Base-by-base conservation (phyloP, 2,888 invertebrate species). In the Lasioglossum figueresi region DNA sequence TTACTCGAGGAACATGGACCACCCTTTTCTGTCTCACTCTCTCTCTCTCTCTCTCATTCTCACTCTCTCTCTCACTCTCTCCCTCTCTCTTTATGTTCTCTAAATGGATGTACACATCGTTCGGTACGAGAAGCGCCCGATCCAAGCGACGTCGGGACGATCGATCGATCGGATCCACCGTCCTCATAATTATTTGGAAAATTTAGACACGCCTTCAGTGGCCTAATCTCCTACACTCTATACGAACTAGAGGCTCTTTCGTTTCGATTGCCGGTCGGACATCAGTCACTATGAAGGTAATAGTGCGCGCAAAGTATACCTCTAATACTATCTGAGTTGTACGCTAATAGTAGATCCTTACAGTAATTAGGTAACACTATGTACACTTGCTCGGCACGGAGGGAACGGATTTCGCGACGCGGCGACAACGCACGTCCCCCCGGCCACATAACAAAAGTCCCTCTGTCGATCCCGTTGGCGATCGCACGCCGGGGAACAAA, bases 341-440 rank as follows among this genome's bases (percentile, higher is more conserved):
- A 89, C 80, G 84, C 92, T 93, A 92, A 90, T 91, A 92, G 92
- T 92, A 92, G 89, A 89, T 89, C 85, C 93, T 93, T 93, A 92
- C 88, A 91, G 92, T 90, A 93, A 90, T 92, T 93, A 93, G 93
- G 93, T 93, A 93, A 93, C 93, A 93, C 92, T 93, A 93, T 93
- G 89, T 93, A 93, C 93, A 93, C 87, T 90, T 86, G 73, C 83
- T 88, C 86, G 82, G 66, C 75, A 76, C 76, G 56, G 77, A 59
- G 37, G 43, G 77, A 82, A 87, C 88, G 83, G 79, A 12, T 40
- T 87, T 79, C 83, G 68, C 48, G 72, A 45, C 73, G 71, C 75
- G 75, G 79, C 63, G 63, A 63, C 63, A 31, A 63, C 63, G 31
- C 59, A 63, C 63, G 63, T 84, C 48, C 74, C 71, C 73, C 82